Conservation (phyloP, 2,888 invertebrate genomes). For the Mallateleia sp. region DNA sequence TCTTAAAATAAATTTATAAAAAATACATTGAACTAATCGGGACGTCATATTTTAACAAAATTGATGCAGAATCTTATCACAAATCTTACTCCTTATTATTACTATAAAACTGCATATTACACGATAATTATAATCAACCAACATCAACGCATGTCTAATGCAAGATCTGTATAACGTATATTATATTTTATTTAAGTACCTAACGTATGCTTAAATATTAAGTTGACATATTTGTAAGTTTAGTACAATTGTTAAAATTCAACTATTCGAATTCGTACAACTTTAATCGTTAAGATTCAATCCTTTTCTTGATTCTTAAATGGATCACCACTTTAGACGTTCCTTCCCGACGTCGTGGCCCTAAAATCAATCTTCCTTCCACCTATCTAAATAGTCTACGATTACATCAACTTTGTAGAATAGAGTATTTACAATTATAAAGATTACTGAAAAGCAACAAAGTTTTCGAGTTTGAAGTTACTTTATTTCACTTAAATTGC, state of each 20-base stretch:
- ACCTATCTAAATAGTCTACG: constrained; percentile 56
- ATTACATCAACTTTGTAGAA: constrained; percentile 60
- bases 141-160: constrained; percentile 4
- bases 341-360: constrained; percentile 60
- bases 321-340: not conserved
- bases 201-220: constrained; percentile 2
- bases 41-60: constrained; percentile 10
- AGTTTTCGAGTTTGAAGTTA: constrained; percentile 33
- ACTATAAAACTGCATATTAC: not conserved
- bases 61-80: not conserved
- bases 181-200: constrained; percentile 4
- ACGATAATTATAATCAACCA: constrained; percentile 3
- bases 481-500: constrained; percentile 61
- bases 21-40: no score
- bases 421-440: constrained; percentile 66
- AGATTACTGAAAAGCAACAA: constrained; percentile 62
- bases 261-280: not conserved
- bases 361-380: constrained; percentile 32
- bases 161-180: constrained; percentile 14
- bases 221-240: constrained; percentile 18
- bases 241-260: not conserved
- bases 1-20: no score
- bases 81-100: not conserved
- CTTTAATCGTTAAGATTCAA: not conserved
- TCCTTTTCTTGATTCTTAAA: no score